A percentile compares a stretch with the other conserved stretches of the same genome.
These are phyloP conservation scores for Ameiurus melas DNA, from an alignment of 2,113 vertebrate genomes.

Conservation along the genomic window DNA sequence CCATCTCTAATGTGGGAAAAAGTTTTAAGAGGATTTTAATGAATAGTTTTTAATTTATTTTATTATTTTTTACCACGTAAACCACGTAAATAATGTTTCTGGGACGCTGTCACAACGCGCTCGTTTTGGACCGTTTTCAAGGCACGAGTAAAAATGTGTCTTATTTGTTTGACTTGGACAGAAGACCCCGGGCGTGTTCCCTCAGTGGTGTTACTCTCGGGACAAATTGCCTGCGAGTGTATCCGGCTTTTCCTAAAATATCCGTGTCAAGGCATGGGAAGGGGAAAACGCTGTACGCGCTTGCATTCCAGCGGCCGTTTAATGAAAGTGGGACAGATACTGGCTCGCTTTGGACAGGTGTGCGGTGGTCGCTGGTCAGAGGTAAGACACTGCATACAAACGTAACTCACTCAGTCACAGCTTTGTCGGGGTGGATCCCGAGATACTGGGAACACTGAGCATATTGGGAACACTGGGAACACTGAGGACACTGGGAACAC, in stretches of 20 bases:
- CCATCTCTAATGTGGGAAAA: too few relatives aligned
- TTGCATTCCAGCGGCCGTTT: neutral
- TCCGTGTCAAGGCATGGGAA: neutral
- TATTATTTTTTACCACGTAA: too few relatives aligned
- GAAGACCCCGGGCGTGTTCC: neutral
- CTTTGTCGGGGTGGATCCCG: neutral
- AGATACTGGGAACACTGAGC: neutral
- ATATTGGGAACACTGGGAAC: too few relatives aligned
- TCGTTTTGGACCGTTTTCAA: neutral
- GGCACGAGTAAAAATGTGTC: neutral
- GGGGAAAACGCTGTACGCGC: neutral
- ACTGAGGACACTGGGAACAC: neutral
- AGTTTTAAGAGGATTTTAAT: neutral
- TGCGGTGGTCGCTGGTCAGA: slow-evolving; percentile 42
- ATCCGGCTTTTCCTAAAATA: neutral
- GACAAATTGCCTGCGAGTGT: neutral
- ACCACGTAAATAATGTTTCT: neutral
- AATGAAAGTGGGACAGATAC: slow-evolving; percentile 8
- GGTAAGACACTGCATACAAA: slow-evolving; percentile 39
- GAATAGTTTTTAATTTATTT: too few relatives aligned
- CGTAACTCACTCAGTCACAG: neutral
- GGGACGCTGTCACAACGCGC: neutral
- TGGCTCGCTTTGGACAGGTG: slow-evolving; percentile 4
- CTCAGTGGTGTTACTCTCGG: neutral
- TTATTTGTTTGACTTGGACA: neutral